Conservation (phyloP, 2,797 vertebrate genomes). For the Discoglossus pictus region DNA sequence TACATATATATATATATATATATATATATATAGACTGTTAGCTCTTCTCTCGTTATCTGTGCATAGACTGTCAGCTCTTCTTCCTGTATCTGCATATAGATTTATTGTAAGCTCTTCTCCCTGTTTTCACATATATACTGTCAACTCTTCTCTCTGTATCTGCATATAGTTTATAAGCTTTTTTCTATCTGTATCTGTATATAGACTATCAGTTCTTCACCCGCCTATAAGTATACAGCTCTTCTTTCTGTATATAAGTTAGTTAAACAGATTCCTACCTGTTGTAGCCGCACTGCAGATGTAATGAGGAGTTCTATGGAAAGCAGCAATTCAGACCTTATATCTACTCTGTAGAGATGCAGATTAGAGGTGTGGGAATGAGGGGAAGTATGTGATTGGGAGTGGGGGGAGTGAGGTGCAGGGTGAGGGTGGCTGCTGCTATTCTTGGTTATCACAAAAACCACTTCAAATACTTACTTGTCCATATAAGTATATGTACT, state of each 20-base stretch:
- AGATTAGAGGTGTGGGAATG: neutral
- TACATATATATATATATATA: too few relatives aligned
- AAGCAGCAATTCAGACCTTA: neutral
- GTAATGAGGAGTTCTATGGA: neutral
- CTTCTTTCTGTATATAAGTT: neutral
- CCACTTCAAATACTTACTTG: neutral
- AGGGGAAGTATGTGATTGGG: neutral
- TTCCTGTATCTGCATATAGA: too few relatives aligned
- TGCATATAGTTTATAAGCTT: too few relatives aligned
- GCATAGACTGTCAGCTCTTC: too few relatives aligned
- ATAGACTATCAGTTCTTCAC: too few relatives aligned
- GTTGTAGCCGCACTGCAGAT: neutral
- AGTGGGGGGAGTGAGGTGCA: neutral
- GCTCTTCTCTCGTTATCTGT: too few relatives aligned
- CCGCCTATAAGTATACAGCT: too few relatives aligned
- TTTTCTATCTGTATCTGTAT: too few relatives aligned
- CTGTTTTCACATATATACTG: too few relatives aligned
- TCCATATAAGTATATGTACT: neutral
- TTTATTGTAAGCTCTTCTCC: too few relatives aligned
- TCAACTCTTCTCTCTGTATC: too few relatives aligned
- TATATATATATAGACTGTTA: too few relatives aligned
- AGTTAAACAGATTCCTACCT: neutral
- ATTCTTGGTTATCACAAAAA: neutral
- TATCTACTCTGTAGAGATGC: neutral
- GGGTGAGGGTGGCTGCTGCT: conserved; percentile 1